Percentiles rank a stretch among this genome's conserved stretches.
Conservation (phyloP, 2,888 invertebrate species). For the Romanomermis culicivorax region DNA sequence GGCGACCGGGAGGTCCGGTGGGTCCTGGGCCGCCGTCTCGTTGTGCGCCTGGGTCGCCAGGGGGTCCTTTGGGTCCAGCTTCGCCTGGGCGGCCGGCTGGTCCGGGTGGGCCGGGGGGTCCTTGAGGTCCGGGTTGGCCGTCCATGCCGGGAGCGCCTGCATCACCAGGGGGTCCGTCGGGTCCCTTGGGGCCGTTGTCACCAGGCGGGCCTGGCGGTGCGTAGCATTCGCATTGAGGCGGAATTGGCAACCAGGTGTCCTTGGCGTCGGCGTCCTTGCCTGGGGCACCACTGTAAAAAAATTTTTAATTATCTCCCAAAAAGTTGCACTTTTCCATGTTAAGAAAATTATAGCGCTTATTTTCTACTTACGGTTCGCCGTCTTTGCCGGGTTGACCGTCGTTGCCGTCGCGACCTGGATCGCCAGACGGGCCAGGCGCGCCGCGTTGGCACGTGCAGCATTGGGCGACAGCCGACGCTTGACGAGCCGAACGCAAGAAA, state of each 20-base stretch:
- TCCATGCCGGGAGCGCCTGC: conserved; percentile 18
- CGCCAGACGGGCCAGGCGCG: conserved; percentile 16
- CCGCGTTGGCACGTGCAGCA: conserved; percentile 16
- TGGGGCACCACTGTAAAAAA: not conserved
- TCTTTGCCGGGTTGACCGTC: conserved; percentile 4
- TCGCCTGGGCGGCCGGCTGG: conserved; percentile 1
- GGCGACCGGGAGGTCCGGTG: not conserved
- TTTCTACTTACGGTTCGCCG: conserved; percentile 1
- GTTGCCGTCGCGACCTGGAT: conserved; percentile 14
- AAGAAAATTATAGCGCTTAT: not conserved
- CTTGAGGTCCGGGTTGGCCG: conserved; percentile 16
- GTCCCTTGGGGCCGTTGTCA: conserved; percentile 21
- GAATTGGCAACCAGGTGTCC: not conserved
- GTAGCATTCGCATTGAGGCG: conserved; percentile 4
- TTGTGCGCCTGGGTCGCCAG: conserved; percentile 6
- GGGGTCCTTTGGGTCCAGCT: conserved; percentile 4
- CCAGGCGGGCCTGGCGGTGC: conserved; percentile 19
- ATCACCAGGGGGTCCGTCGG: conserved; percentile 15
- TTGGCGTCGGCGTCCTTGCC: not conserved
- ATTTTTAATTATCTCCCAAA: not conserved
- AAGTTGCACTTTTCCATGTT: not conserved
- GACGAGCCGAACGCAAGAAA: conserved; percentile 1
- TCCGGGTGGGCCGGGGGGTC: conserved; percentile 10
- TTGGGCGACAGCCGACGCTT: not conserved
- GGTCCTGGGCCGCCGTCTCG: not conserved